Evolutionary conservation across 2,797 vertebrate genomes (phyloP).

Genomic region (Poecilia wingei): DNA sequence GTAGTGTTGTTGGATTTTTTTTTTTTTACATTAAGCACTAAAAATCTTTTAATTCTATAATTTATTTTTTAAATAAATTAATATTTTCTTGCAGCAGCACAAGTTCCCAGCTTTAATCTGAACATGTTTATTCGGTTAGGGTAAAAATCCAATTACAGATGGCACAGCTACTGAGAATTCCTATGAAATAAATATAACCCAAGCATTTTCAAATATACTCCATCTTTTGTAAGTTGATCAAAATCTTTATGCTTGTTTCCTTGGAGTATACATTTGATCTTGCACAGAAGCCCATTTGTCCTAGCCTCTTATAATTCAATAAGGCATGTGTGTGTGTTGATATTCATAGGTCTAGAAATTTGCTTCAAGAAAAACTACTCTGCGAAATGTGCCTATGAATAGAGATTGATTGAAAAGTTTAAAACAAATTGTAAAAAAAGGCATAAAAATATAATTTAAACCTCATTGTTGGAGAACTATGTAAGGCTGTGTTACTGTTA

Average conservation of each 20-base stretch:
- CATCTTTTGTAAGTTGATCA: neutral
- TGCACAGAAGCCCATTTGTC: neutral
- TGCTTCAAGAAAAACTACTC: neutral
- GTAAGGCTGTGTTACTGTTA: neutral
- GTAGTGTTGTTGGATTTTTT: neutral
- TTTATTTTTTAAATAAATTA: neutral
- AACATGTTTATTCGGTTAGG: neutral
- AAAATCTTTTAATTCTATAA: no score
- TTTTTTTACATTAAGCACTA: neutral
- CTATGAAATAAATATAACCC: neutral
- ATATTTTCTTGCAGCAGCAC: neutral
- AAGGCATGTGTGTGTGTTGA: neutral
- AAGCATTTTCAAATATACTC: neutral
- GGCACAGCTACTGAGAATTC: neutral
- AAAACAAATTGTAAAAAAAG: neutral
- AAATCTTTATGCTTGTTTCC: neutral
- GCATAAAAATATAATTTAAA: neutral
- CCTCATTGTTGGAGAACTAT: neutral
- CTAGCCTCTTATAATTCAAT: neutral
- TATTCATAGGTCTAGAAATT: neutral
- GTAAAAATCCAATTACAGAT: neutral
- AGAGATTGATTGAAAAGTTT: neutral
- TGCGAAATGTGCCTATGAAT: neutral
- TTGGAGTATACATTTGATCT: neutral
- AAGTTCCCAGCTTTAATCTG: neutral